Conservation (phyloP, 2,888 invertebrate species). For the Platypus cylindrus region DNA sequence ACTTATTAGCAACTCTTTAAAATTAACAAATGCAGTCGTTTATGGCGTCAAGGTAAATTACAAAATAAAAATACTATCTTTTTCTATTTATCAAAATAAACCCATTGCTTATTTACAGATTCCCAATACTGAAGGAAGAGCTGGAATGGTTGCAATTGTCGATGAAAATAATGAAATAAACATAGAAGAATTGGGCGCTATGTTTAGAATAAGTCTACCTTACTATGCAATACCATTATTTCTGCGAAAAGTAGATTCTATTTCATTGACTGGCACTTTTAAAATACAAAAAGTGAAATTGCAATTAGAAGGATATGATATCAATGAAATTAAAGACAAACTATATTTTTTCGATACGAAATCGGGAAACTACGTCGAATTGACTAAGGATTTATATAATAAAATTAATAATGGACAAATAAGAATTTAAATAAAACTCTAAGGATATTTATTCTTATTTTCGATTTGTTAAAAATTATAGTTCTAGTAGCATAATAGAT, state of each 20-base stretch:
- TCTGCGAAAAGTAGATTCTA: slow-evolving; percentile 59
- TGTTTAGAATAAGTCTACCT: slow-evolving; percentile 60
- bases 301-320: slow-evolving; percentile 73
- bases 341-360: slow-evolving; percentile 49
- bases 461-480: not conserved
- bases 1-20: slow-evolving; percentile 64
- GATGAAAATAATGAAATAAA: slow-evolving; percentile 51
- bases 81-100: no score
- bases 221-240: slow-evolving; percentile 83
- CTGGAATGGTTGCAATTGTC: slow-evolving; percentile 87
- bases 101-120: slow-evolving; percentile 41
- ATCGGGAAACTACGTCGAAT: slow-evolving; percentile 23
- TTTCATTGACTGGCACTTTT: slow-evolving; percentile 81
- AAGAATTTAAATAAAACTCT: slow-evolving; percentile 14
- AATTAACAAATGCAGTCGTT: slow-evolving; percentile 65
- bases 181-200: slow-evolving; percentile 46
- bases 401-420: slow-evolving; percentile 26
- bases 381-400: slow-evolving; percentile 26
- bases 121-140: slow-evolving; percentile 70
- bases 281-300: slow-evolving; percentile 85
- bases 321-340: slow-evolving; percentile 55
- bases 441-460: slow-evolving; percentile 2
- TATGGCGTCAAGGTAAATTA: slow-evolving; percentile 82
- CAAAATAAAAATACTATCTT: no score
- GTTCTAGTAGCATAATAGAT: no score